Evolutionary conservation across 1,140 invertebrate genomes (phyloP).

Genomic region (Hycleus cichorii): DNA sequence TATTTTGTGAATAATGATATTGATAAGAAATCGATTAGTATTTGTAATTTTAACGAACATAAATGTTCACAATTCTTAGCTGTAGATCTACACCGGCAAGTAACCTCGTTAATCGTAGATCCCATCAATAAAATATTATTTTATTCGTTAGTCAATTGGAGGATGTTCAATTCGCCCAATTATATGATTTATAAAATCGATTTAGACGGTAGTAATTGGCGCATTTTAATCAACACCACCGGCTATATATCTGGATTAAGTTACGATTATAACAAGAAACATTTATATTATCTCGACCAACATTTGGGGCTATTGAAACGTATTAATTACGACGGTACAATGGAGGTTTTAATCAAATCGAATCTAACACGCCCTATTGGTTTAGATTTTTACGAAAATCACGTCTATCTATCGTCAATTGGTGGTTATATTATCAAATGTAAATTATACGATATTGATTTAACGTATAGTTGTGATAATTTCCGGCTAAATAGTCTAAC

Average conservation of each 20-base stretch:
- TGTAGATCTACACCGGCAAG: constrained; percentile 52
- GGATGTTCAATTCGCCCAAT: constrained; percentile 39
- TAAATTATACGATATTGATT: constrained; percentile 37
- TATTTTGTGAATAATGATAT: constrained; percentile 62
- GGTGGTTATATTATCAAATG: constrained; percentile 48
- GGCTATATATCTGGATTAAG: constrained; percentile 57
- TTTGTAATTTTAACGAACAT: constrained; percentile 49
- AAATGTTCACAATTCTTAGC: constrained; percentile 55
- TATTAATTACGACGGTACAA: constrained; percentile 56
- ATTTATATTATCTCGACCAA: constrained; percentile 63
- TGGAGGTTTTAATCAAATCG: constrained; percentile 42
- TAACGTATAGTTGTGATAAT: constrained; percentile 41
- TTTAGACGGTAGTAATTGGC: constrained; percentile 55
- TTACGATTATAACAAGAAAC: constrained; percentile 55
- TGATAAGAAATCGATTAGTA: constrained; percentile 40
- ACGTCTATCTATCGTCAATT: constrained; percentile 49
- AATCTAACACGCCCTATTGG: constrained; percentile 43
- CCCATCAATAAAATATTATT: constrained; percentile 48
- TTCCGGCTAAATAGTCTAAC: constrained; percentile 50
- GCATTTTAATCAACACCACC: constrained; percentile 34
- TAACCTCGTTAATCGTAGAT: constrained; percentile 47
- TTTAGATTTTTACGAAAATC: constrained; percentile 54
- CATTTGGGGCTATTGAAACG: constrained; percentile 53
- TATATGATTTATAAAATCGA: constrained; percentile 51
- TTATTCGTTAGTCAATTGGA: constrained; percentile 44